These are phyloP conservation scores for Craterocephalus amniculus DNA, from an alignment of 2,797 vertebrate genomes.

Conservation along the genomic window DNA sequence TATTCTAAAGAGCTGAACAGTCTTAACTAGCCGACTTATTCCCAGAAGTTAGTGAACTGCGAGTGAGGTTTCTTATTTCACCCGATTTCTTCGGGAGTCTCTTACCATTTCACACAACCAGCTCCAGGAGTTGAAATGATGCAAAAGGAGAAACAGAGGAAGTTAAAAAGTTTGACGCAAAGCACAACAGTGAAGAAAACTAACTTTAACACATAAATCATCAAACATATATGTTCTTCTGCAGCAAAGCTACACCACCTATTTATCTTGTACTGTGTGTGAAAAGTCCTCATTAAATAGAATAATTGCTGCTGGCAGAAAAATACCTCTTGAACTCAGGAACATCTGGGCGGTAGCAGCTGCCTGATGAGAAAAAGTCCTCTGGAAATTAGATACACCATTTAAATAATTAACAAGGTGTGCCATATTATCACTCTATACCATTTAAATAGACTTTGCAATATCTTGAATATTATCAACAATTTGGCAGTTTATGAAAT, in stretches of 20 bases:
- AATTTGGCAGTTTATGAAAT: neutral
- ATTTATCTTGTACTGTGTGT: slow-evolving; percentile 52
- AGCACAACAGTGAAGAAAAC: slow-evolving; percentile 20
- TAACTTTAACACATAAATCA: slow-evolving; percentile 19
- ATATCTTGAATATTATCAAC: too few relatives aligned
- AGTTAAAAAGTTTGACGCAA: slow-evolving; percentile 10
- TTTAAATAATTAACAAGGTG: slow-evolving; percentile 1
- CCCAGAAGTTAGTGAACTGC: slow-evolving; percentile 26
- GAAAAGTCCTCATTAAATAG: slow-evolving; percentile 69
- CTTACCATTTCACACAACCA: slow-evolving; percentile 23
- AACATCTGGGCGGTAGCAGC: slow-evolving; percentile 72
- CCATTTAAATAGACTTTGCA: neutral
- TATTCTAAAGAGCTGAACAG: slow-evolving; percentile 35
- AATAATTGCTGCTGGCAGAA: slow-evolving; percentile 60
- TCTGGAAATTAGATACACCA: slow-evolving; percentile 19
- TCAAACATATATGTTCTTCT: slow-evolving; percentile 36
- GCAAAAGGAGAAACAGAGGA: slow-evolving; percentile 25
- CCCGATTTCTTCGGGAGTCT: slow-evolving; percentile 19
- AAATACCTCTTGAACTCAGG: slow-evolving; percentile 56
- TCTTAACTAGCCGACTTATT: slow-evolving; percentile 29
- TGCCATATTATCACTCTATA: neutral
- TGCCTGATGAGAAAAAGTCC: slow-evolving; percentile 34
- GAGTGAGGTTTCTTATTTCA: slow-evolving; percentile 9
- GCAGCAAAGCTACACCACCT: slow-evolving; percentile 43
- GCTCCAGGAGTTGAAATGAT: slow-evolving; percentile 30